These are phyloP conservation scores for Corythaixoides concolor DNA, from an alignment of 2,113 vertebrate genomes.

Conservation along the genomic window DNA sequence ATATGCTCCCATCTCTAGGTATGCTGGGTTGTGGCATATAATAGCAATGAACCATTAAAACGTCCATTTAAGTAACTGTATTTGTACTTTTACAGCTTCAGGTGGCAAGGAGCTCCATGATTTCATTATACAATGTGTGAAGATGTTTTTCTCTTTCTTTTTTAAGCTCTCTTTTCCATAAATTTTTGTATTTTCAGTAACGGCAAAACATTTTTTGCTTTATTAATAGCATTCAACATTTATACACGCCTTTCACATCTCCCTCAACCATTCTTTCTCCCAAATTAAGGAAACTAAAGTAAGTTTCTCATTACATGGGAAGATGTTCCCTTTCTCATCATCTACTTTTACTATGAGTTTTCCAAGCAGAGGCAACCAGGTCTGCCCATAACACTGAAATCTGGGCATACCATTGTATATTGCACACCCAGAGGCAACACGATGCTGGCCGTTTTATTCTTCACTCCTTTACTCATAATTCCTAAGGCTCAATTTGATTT, in stretches of 20 bases:
- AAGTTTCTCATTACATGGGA: background rate
- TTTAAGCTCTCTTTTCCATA: background rate
- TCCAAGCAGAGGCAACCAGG: background rate
- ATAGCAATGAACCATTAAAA: background rate
- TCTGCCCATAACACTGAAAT: background rate
- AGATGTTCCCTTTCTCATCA: background rate
- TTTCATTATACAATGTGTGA: background rate
- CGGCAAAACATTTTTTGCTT: background rate
- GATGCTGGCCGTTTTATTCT: background rate
- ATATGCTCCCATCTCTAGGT: background rate
- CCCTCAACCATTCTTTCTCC: background rate
- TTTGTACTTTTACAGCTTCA: background rate
- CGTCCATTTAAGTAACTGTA: background rate
- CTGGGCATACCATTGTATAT: background rate
- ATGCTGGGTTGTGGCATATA: rapidly evolving
- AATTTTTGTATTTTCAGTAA: background rate
- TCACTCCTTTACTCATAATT: background rate
- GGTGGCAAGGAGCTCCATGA: background rate
- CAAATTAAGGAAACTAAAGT: background rate
- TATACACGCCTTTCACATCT: background rate
- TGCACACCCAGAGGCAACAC: background rate
- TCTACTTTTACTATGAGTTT: background rate
- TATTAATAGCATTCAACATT: background rate
- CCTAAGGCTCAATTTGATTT: background rate
- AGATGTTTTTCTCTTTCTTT: background rate